A percentile compares a stretch with the other conserved stretches of the same genome.
Conservation (phyloP, 2,113 vertebrate genomes). For the Suncus etruscus region DNA sequence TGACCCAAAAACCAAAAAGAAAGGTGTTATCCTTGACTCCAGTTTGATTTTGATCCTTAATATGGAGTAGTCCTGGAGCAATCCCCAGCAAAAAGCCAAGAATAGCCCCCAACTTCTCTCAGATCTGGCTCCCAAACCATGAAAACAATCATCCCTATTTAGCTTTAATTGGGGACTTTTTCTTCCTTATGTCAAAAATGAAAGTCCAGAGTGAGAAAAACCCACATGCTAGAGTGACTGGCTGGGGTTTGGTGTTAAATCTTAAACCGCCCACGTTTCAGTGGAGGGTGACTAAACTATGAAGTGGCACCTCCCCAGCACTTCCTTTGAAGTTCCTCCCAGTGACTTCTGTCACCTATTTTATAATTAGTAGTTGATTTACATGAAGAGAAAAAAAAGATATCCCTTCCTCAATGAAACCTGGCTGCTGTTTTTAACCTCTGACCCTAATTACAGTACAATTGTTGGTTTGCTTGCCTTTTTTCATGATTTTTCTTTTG, state of each 20-base stretch:
- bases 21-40: no score
- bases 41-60: no score
- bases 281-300: slow-evolving; percentile 69
- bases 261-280: slow-evolving; percentile 65
- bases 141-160: not conserved
- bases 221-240: slow-evolving; percentile 39
- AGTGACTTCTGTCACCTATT: slow-evolving; percentile 14
- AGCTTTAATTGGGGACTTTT: slow-evolving; percentile 29
- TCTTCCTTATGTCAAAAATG: slow-evolving; percentile 62
- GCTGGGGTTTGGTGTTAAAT: slow-evolving; percentile 71
- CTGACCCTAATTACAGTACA: slow-evolving; percentile 43
- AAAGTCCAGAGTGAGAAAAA: slow-evolving; percentile 63
- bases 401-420: slow-evolving; percentile 50
- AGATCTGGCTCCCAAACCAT: no score
- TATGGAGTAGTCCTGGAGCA: no score
- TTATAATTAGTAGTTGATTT: slow-evolving; percentile 68
- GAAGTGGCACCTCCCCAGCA: slow-evolving; percentile 45
- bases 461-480: slow-evolving; percentile 35
- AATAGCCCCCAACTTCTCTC: no score
- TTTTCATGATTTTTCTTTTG: no score
- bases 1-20: no score
- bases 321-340: slow-evolving; percentile 34
- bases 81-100: no score
- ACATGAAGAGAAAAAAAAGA: slow-evolving; percentile 22
- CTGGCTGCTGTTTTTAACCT: slow-evolving; percentile 52